A percentile compares a stretch with the other conserved stretches of the same genome.
Conservation (phyloP, 2,797 vertebrate species). For the Xyrichtys novacula region DNA sequence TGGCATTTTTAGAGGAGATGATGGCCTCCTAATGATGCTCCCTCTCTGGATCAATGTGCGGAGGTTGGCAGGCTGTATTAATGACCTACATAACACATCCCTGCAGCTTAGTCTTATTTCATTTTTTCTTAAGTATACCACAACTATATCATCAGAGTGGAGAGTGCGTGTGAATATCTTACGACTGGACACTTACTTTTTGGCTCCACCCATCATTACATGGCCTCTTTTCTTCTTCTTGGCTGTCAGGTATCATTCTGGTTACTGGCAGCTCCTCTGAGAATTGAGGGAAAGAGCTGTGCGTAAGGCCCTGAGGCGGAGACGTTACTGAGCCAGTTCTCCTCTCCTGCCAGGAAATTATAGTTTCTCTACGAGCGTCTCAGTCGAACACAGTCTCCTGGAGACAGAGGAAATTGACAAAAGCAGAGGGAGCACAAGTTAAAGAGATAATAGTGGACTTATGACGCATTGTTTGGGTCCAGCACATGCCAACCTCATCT, state of each 20-base stretch:
- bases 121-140: constrained; percentile 28
- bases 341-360: constrained; percentile 65
- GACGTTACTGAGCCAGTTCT: constrained; percentile 48
- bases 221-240: constrained; percentile 25
- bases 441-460: constrained; percentile 32
- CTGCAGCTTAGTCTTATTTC: constrained; percentile 30
- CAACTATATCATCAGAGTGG: constrained; percentile 17
- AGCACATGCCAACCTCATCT: background rate
- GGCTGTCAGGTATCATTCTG: constrained; percentile 67
- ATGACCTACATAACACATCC: constrained; percentile 48
- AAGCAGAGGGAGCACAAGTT: constrained; percentile 37
- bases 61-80: constrained; percentile 37
- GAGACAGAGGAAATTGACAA: constrained; percentile 52
- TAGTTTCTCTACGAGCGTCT: constrained; percentile 51
- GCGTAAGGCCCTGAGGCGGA: constrained; percentile 73
- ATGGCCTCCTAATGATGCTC: constrained; percentile 51
- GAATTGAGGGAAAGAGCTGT: constrained; percentile 58
- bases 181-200: constrained; percentile 30
- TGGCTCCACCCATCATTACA: constrained; percentile 37
- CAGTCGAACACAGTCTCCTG: constrained; percentile 38
- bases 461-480: constrained; percentile 17
- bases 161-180: constrained; percentile 27
- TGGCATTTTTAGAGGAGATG: constrained; percentile 48
- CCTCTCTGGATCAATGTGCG: constrained; percentile 57
- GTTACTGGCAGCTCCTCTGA: constrained; percentile 63